A percentile compares a stretch with the other conserved stretches of the same genome.
Evolutionary conservation across 1,140 invertebrate species (phyloP).

Genomic region (Drosophila orosa): DNA sequence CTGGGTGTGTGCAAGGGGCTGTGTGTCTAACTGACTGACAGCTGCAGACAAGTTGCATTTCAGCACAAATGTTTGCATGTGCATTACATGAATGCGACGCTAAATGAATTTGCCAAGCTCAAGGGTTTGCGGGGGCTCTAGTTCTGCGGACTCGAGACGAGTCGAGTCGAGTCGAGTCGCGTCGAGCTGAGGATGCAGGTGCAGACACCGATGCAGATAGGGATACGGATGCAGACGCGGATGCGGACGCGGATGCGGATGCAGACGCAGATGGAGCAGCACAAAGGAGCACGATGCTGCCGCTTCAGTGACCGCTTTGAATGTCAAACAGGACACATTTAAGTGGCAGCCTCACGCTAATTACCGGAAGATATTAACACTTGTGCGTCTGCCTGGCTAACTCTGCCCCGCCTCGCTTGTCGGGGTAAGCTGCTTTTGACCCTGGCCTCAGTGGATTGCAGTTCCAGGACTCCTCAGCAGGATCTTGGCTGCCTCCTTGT

Average conservation of each 20-base stretch:
- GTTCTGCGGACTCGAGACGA: conserved; percentile 16
- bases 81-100: conserved; percentile 68
- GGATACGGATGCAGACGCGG: conserved; percentile 27
- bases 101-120: conserved; percentile 75
- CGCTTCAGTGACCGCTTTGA: conserved; percentile 76
- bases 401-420: neutral
- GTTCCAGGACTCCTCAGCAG: conserved; percentile 8
- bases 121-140: conserved; percentile 14
- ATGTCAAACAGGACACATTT: conserved; percentile 70
- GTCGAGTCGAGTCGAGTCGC: conserved; percentile 10
- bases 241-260: conserved; percentile 5
- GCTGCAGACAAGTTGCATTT: conserved; percentile 82
- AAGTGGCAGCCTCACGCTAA: conserved; percentile 73
- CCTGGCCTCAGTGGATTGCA: conserved; percentile 45
- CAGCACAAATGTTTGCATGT: conserved; percentile 81
- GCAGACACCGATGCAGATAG: conserved; percentile 28
- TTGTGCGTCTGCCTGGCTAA: conserved; percentile 44
- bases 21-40: conserved; percentile 72
- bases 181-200: conserved; percentile 25
- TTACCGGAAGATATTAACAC: conserved; percentile 81
- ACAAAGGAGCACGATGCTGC: conserved; percentile 42
- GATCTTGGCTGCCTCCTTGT: conserved; percentile 1
- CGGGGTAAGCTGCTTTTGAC: conserved; percentile 47
- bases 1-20: conserved; percentile 32
- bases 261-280: conserved; percentile 23